These are phyloP conservation scores for Hyphantria cunea DNA, from an alignment of 1,140 invertebrate species.

Conservation along the genomic window DNA sequence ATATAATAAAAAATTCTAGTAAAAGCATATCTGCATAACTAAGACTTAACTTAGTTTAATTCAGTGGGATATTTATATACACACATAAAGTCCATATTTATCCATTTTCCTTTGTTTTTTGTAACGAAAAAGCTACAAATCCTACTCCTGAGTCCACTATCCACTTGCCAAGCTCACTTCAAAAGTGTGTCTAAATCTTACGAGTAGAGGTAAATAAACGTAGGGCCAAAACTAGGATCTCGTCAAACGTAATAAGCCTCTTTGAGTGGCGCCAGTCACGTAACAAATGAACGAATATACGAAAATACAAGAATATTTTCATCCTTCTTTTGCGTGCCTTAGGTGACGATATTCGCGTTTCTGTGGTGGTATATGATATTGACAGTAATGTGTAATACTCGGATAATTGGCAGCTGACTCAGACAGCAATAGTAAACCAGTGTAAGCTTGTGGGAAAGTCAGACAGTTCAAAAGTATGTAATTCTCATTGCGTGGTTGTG, in stretches of 20 bases:
- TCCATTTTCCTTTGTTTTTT: too few species aligned
- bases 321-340: slow-evolving; percentile 37
- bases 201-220: slow-evolving; percentile 26
- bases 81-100: too few species aligned
- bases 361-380: not conserved
- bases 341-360: not conserved
- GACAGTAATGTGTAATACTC: not conserved
- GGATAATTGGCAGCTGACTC: too few species aligned
- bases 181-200: slow-evolving; percentile 13
- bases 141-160: slow-evolving; percentile 12
- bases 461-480: too few species aligned
- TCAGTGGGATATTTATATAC: too few species aligned
- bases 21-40: too few species aligned
- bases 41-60: too few species aligned
- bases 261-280: slow-evolving; percentile 49
- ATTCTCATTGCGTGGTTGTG: too few species aligned
- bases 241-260: slow-evolving; percentile 47
- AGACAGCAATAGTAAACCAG: too few species aligned
- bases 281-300: slow-evolving; percentile 49
- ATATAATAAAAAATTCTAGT: too few species aligned
- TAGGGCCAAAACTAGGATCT: slow-evolving; percentile 16
- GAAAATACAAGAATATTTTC: slow-evolving; percentile 46
- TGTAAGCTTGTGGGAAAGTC: too few species aligned
- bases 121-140: not conserved
- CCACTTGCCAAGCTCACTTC: slow-evolving; percentile 4